A percentile compares a stretch with the other conserved stretches of the same genome.
These are phyloP conservation scores for Scrobipalpa atriplicella DNA, from an alignment of 2,888 invertebrate genomes.

Conservation along the genomic window DNA sequence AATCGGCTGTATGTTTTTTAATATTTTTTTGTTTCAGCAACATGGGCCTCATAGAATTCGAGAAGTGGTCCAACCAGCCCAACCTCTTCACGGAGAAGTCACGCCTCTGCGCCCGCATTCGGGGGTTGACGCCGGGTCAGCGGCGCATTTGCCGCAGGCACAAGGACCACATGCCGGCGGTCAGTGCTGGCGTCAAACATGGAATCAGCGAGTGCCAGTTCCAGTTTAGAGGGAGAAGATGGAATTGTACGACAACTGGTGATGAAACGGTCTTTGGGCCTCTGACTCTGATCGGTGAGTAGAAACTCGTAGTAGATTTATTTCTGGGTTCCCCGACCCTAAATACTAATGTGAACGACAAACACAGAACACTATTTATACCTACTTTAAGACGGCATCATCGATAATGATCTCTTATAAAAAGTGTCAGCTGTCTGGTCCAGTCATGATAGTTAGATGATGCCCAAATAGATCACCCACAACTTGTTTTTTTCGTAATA, in stretches of 20 bases:
- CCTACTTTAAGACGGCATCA: too few species aligned
- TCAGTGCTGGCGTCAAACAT: conserved; percentile 89
- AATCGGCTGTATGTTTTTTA: too few species aligned
- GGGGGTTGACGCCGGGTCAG: conserved; percentile 93
- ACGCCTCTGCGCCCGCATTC: conserved; percentile 86
- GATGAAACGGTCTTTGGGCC: conserved; percentile 95
- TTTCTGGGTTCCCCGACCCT: too few species aligned
- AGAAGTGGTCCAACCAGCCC: conserved; percentile 75
- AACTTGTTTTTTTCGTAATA: too few species aligned
- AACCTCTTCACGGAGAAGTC: conserved; percentile 83
- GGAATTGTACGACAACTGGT: conserved; percentile 92
- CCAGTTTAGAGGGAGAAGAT: conserved; percentile 91
- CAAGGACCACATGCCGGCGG: conserved; percentile 93
- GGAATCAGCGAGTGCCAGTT: conserved; percentile 93
- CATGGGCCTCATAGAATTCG: conserved; percentile 80
- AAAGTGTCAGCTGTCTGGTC: too few species aligned
- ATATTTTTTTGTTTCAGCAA: conserved; percentile 70
- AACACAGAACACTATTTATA: too few species aligned
- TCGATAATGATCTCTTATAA: too few species aligned
- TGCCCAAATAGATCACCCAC: too few species aligned
- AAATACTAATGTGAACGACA: too few species aligned
- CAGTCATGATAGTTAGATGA: too few species aligned
- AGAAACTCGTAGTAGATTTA: too few species aligned
- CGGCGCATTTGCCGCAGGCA: conserved; percentile 91
- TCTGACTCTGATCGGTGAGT: conserved; percentile 91